Base-by-base conservation (phyloP, 2,797 vertebrate species). In the Echeneis naucrates region DNA sequence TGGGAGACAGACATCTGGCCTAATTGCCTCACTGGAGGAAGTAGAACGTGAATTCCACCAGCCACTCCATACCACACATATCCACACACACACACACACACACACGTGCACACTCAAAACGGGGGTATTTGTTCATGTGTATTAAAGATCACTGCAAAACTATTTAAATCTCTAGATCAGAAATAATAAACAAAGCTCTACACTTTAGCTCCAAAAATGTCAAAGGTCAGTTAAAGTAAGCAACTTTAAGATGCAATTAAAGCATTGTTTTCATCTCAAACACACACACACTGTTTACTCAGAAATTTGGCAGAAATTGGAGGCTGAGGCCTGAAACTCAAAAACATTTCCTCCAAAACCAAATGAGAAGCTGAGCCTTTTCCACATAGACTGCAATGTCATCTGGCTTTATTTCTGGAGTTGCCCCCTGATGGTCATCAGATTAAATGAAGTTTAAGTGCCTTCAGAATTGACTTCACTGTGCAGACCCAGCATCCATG, bases 41-140 rank as follows among this genome's bases (percentile, higher is more conserved):
- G 92, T 93, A 89, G 91, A 82, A 92, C 86, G 91, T 93, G 90
- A 94, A 92, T 94, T 93, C 89, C 75, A 92, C 87, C 90, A 89
- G 88, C 81, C 88, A 58, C 81, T 66, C 67, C 48, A 68, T 12
- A 47, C 65, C 30, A 40, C 75, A 61, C 44, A 51, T 53, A 74
- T 68, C 16, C 51, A 53, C 57, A n/a, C 64, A 64, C 40, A 32
- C 50, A 72, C 75, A 27, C 47, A 53, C 70, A 52, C 37, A 73
- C 58, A 56, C 65, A n/a, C n/a, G n/a, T n/a, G n/a, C n/a, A n/a
- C n/a, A n/a, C n/a, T n/a, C n/a, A n/a, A n/a, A n/a, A n/a, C n/a
- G n/a, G n/a, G n/a, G n/a, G n/a, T n/a, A n/a, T 58, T 51, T 55
- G 10, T 48, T 27, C 2, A 14, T 1, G 8, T 24, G 12, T 57